phyloP scores from a whole-genome alignment of 2,113 vertebrate species.

The Corythornis vintsioides region DNA sequence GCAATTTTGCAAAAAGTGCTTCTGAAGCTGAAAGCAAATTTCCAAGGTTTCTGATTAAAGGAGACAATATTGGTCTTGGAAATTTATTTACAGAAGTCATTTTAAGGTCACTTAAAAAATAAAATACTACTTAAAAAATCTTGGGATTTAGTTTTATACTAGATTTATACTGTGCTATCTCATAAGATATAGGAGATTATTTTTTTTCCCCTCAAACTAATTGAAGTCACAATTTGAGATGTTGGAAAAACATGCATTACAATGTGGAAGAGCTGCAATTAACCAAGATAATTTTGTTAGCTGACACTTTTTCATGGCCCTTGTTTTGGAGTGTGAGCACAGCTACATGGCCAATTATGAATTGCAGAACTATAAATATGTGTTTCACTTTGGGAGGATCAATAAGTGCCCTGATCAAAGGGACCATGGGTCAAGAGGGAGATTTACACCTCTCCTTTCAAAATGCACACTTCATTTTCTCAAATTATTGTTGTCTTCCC shows the following conservation, averaged over 20 bases:
- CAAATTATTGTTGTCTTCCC: neutral
- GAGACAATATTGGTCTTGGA: neutral
- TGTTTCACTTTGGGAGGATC: neutral
- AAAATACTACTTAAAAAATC: neutral
- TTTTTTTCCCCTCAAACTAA: neutral
- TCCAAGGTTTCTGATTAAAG: neutral
- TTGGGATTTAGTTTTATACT: neutral
- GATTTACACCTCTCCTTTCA: neutral
- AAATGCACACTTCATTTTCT: neutral
- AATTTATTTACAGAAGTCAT: neutral
- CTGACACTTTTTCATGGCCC: neutral
- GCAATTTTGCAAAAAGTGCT: neutral
- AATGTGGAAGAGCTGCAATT: neutral
- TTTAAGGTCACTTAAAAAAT: neutral
- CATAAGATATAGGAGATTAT: neutral
- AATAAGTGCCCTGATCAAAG: neutral
- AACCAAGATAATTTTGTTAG: neutral
- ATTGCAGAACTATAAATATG: rapidly evolving
- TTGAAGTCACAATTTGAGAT: neutral
- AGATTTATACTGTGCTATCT: neutral
- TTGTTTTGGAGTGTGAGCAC: neutral
- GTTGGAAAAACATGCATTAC: neutral
- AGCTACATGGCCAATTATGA: neutral
- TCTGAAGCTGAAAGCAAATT: neutral
- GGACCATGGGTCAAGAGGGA: neutral